phyloP scores from a whole-genome alignment of 2,113 vertebrate species.

The Brachypteracias leptosomus region DNA sequence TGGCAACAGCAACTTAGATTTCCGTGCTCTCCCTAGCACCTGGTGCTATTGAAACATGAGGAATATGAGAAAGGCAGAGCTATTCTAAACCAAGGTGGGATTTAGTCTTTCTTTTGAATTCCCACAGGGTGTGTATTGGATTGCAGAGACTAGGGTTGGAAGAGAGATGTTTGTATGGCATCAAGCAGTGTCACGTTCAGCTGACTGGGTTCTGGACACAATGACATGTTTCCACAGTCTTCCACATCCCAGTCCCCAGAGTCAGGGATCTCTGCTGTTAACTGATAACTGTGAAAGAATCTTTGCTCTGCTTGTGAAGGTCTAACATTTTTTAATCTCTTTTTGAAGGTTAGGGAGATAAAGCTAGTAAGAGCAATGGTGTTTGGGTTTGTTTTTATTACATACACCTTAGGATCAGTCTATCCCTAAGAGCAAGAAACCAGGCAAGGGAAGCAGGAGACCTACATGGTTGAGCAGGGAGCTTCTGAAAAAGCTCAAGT shows the following conservation, averaged over 20 bases:
- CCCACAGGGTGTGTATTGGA: neutral
- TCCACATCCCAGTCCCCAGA: neutral
- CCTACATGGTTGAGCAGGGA: too few species aligned
- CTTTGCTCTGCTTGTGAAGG: neutral
- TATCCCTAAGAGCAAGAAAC: too few species aligned
- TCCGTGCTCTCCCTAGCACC: neutral
- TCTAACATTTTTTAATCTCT: neutral
- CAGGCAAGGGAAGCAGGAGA: too few species aligned
- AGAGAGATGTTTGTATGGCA: neutral
- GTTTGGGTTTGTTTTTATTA: too few species aligned
- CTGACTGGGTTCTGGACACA: neutral
- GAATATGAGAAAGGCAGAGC: neutral
- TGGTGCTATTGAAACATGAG: neutral
- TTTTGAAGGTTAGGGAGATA: neutral
- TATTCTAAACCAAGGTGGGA: neutral
- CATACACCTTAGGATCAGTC: too few species aligned
- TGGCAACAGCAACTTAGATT: neutral
- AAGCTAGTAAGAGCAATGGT: neutral
- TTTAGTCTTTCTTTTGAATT: neutral
- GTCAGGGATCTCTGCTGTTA: neutral
- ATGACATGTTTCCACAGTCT: neutral
- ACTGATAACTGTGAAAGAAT: neutral
- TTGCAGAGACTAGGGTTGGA: neutral
- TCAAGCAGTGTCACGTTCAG: neutral
- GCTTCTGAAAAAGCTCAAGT: too few species aligned